These are phyloP conservation scores for Streptopelia turtur DNA, from an alignment of 2,797 vertebrate genomes.

Conservation along the genomic window DNA sequence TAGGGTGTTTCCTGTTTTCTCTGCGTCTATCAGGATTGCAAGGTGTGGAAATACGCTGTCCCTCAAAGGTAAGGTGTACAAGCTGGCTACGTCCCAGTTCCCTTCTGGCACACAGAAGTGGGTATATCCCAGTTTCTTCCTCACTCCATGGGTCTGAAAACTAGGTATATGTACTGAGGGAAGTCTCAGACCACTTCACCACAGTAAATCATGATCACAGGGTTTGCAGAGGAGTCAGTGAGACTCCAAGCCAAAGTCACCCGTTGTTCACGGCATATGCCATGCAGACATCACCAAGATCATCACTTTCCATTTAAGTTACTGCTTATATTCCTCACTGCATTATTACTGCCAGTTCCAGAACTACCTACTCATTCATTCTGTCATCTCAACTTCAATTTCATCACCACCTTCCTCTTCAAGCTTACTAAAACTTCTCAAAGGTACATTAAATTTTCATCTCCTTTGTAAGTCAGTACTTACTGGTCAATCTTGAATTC, in stretches of 20 bases:
- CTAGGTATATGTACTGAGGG: not conserved
- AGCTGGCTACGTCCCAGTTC: not conserved
- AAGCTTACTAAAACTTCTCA: not conserved
- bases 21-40: not conserved
- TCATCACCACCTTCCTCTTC: not conserved
- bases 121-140: not conserved
- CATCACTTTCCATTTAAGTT: not conserved
- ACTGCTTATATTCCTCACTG: not conserved
- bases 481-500: not conserved
- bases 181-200: not conserved
- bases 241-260: not conserved
- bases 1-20: not conserved
- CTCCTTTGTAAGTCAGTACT: not conserved
- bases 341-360: not conserved
- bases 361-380: not conserved
- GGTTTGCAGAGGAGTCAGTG: not conserved
- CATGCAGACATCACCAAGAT: not conserved
- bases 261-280: not conserved
- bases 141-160: not conserved
- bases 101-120: not conserved
- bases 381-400: not conserved
- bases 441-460: not conserved
- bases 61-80: not conserved
- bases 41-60: not conserved
- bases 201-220: not conserved